Evolutionary conservation across 2,888 invertebrate genomes (phyloP).

Genomic region (Alloplasta piceator): DNA sequence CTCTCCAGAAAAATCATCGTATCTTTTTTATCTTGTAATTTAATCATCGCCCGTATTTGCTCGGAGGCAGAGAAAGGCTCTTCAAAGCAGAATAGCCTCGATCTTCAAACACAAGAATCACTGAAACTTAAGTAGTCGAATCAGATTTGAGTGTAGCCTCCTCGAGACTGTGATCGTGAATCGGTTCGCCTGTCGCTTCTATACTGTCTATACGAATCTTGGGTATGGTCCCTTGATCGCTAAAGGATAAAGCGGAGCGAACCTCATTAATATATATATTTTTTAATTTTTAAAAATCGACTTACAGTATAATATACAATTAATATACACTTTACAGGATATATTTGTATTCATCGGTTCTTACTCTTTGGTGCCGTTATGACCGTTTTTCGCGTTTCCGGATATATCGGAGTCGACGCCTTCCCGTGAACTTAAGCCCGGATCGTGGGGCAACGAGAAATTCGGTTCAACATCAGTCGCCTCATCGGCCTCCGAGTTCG

Average conservation of each 20-base stretch:
- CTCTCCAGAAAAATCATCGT: conserved; percentile 20
- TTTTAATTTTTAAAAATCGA: background rate
- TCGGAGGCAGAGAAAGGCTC: conserved; percentile 15
- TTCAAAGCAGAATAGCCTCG: conserved; percentile 33
- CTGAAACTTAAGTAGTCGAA: conserved; percentile 44
- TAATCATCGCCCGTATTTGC: conserved; percentile 11
- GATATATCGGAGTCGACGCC: conserved; percentile 26
- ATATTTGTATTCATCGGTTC: background rate
- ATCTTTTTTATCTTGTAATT: conserved; percentile 19
- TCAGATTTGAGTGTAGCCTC: conserved; percentile 53
- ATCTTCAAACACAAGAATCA: conserved; percentile 21
- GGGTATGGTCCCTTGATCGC: conserved; percentile 59
- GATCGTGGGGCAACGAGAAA: conserved; percentile 71
- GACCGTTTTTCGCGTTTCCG: conserved; percentile 10
- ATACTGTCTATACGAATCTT: conserved; percentile 62
- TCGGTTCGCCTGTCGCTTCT: conserved; percentile 41
- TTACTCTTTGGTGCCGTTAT: conserved; percentile 41
- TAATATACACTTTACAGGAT: background rate
- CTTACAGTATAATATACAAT: too few species aligned
- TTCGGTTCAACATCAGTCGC: conserved; percentile 74
- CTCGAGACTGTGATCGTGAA: conserved; percentile 53
- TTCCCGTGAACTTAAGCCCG: conserved; percentile 34
- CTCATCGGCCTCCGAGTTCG: conserved; percentile 75
- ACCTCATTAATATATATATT: background rate
- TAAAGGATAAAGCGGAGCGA: conserved; percentile 5